phyloP scores from a whole-genome alignment of 2,888 invertebrate species.

The Drosophila longiperda region DNA sequence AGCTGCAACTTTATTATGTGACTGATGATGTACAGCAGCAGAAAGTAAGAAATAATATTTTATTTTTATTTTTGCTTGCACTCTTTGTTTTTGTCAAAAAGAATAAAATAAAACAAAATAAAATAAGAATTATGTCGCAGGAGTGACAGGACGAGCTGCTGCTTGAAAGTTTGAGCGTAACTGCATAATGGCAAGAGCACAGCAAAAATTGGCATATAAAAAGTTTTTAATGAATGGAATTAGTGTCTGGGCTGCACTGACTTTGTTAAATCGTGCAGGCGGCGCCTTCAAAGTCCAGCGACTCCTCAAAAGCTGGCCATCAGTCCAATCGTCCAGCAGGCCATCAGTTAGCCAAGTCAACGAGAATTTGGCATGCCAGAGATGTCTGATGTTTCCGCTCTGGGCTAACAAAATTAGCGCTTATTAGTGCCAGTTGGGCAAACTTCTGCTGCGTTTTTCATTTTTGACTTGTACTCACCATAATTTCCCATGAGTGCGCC shows the following conservation, averaged over 20 bases:
- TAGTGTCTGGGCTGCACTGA: slow-evolving; percentile 75
- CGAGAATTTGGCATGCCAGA: slow-evolving; percentile 48
- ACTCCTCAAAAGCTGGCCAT: slow-evolving; percentile 28
- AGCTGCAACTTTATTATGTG: slow-evolving; percentile 79
- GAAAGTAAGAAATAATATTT: slow-evolving; percentile 67
- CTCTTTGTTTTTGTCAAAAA: slow-evolving; percentile 35
- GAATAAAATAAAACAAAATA: not conserved
- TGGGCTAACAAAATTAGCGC: slow-evolving; percentile 76
- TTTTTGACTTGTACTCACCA: slow-evolving; percentile 51
- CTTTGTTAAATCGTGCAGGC: slow-evolving; percentile 72
- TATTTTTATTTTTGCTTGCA: slow-evolving; percentile 10
- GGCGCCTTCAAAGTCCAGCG: slow-evolving; percentile 49
- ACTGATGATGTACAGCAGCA: slow-evolving; percentile 72
- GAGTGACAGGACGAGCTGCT: slow-evolving; percentile 13
- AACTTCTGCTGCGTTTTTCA: slow-evolving; percentile 61
- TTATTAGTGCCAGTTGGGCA: slow-evolving; percentile 77
- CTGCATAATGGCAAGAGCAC: slow-evolving; percentile 59
- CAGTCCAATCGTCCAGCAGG: slow-evolving; percentile 30
- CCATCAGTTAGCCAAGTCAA: slow-evolving; percentile 32
- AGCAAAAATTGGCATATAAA: slow-evolving; percentile 77
- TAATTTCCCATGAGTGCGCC: slow-evolving; percentile 66
- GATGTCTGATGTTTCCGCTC: slow-evolving; percentile 36
- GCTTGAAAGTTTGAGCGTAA: slow-evolving; percentile 39
- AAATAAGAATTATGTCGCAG: slow-evolving; percentile 31
- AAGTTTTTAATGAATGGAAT: slow-evolving; percentile 80